Conservation (phyloP, 2,888 invertebrate species). For the Drosophila prostipennis region DNA sequence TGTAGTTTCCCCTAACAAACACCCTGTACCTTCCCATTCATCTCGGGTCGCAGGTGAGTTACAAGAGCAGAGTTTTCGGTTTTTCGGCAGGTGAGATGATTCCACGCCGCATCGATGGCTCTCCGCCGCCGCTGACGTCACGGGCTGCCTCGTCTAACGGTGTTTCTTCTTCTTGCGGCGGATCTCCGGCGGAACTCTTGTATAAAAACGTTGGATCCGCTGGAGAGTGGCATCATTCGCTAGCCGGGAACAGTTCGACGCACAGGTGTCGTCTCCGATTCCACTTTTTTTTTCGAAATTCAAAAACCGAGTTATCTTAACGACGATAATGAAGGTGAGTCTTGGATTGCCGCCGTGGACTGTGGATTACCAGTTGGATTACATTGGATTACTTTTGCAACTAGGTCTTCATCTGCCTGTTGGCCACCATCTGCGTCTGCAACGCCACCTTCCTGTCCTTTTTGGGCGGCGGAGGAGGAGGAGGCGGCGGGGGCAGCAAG, state of each 20-base stretch:
- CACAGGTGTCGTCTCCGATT: constrained; percentile 42
- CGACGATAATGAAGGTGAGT: constrained; percentile 70
- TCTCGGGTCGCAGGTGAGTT: constrained; percentile 23
- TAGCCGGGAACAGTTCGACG: constrained; percentile 60
- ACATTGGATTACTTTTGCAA: constrained; percentile 11
- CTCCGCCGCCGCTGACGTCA: constrained; percentile 33
- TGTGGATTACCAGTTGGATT: constrained; percentile 13
- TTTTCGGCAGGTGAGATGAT: constrained; percentile 22
- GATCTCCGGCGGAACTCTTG: constrained; percentile 37
- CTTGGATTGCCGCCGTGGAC: not conserved
- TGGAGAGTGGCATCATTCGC: constrained; percentile 72
- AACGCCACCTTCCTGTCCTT: constrained; percentile 74
- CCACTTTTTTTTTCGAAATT: constrained; percentile 3
- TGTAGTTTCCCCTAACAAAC: not conserved
- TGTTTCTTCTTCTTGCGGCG: not conserved
- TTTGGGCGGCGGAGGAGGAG: constrained; percentile 61
- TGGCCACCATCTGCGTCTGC: constrained; percentile 66
- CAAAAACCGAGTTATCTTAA: constrained; percentile 15
- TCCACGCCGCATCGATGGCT: constrained; percentile 28
- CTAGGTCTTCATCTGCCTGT: constrained; percentile 75
- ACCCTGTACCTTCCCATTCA: constrained; percentile 25
- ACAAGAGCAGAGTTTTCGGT: constrained; percentile 20
- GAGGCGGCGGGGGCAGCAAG: constrained; percentile 30
- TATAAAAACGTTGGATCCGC: constrained; percentile 72
- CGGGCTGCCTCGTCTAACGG: constrained; percentile 60